phyloP scores from a whole-genome alignment of 2,797 vertebrate species.

The Chelon auratus region DNA sequence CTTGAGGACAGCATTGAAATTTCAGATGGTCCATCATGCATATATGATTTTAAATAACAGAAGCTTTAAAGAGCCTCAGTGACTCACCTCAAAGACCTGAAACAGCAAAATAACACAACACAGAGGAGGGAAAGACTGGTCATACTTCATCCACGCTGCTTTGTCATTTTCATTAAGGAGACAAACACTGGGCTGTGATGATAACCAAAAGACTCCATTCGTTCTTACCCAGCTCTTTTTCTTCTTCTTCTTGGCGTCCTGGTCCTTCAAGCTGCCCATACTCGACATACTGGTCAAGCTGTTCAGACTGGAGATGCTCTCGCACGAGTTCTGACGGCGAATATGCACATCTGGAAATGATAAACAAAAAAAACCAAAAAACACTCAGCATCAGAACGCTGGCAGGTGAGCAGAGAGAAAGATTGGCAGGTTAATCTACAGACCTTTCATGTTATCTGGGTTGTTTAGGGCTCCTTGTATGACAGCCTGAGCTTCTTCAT shows the following conservation, averaged over 20 bases:
- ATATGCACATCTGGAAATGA: slow-evolving; percentile 87
- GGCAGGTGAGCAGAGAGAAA: not conserved
- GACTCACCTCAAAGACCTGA: slow-evolving; percentile 76
- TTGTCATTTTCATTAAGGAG: slow-evolving; percentile 23
- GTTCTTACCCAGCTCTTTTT: slow-evolving; percentile 96
- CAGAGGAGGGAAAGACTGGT: slow-evolving; percentile 65
- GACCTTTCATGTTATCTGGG: slow-evolving; percentile 90
- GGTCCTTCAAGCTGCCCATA: slow-evolving; percentile 92
- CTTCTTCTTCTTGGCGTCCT: slow-evolving; percentile 97
- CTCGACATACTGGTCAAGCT: slow-evolving; percentile 97
- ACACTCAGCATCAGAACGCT: slow-evolving; percentile 6
- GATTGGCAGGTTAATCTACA: slow-evolving; percentile 11
- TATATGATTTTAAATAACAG: slow-evolving; percentile 35
- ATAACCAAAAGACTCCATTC: not conserved
- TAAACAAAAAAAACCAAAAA: not conserved
- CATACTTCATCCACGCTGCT: slow-evolving; percentile 42
- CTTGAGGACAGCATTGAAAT: not conserved
- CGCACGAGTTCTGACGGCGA: slow-evolving; percentile 95
- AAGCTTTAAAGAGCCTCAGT: slow-evolving; percentile 21
- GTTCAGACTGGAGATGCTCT: slow-evolving; percentile 97
- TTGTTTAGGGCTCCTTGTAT: slow-evolving; percentile 93
- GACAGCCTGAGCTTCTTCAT: slow-evolving; percentile 94
- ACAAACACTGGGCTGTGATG: slow-evolving; percentile 13
- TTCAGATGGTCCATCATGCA: slow-evolving; percentile 52
- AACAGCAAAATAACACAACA: slow-evolving; percentile 64